phyloP scores from a whole-genome alignment of 2,113 vertebrate species.

The Brachyhypopomus gauderio region DNA sequence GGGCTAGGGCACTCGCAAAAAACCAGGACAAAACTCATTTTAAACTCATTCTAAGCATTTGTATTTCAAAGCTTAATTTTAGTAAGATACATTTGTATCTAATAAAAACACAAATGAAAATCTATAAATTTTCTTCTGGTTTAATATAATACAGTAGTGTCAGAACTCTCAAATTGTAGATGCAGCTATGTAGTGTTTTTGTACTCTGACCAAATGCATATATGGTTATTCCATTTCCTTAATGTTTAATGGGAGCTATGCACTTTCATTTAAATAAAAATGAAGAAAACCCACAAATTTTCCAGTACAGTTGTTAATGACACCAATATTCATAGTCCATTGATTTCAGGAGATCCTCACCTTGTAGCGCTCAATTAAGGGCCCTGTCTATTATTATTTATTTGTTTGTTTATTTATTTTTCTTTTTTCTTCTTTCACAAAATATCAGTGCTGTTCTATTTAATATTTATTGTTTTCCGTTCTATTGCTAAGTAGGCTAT shows the following conservation, averaged over 20 bases:
- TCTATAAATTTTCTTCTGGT: neutral
- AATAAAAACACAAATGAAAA: neutral
- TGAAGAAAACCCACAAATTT: neutral
- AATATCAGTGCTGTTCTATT: neutral
- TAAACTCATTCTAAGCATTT: too few species aligned
- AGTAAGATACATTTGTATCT: neutral
- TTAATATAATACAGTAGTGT: too few species aligned
- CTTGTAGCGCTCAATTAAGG: constrained; percentile 12
- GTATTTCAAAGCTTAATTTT: neutral
- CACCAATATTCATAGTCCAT: neutral
- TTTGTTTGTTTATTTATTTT: too few species aligned
- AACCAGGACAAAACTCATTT: too few species aligned
- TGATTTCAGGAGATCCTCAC: neutral
- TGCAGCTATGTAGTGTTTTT: too few species aligned
- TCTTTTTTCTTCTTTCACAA: too few species aligned
- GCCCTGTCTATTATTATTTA: neutral
- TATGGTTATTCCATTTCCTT: too few species aligned
- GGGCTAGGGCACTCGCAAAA: too few species aligned
- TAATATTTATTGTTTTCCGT: neutral
- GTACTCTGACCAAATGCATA: too few species aligned
- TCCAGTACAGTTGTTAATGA: neutral
- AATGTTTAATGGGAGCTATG: too few species aligned
- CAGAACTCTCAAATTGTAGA: too few species aligned
- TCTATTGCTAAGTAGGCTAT: neutral
- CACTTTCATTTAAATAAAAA: neutral